A percentile compares a stretch with the other conserved stretches of the same genome.
Conservation (phyloP, 2,113 vertebrate genomes). For the Strigops habroptila region DNA sequence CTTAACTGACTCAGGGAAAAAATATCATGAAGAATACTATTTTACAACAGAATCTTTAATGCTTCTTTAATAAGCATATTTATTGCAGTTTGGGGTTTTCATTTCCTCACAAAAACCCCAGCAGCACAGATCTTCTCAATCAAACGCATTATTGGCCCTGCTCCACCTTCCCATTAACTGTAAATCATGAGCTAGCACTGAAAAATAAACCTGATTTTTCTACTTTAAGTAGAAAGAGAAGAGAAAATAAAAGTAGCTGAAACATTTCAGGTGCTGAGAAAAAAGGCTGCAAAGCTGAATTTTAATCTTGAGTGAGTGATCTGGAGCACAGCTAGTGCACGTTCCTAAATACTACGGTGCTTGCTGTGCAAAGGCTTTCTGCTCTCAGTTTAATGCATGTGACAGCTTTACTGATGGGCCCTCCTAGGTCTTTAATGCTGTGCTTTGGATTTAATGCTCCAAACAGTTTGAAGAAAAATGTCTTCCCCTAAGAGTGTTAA, state of each 20-base stretch:
- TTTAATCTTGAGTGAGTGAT: not conserved
- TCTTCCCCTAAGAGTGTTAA: not conserved
- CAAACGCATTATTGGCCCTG: not conserved
- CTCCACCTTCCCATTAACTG: constrained; percentile 15
- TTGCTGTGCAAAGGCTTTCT: constrained; percentile 39
- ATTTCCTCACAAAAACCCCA: not conserved
- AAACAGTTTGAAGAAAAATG: constrained; percentile 7
- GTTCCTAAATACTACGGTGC: not conserved
- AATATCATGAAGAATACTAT: not conserved
- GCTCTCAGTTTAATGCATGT: not conserved
- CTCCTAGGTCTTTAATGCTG: constrained; percentile 13
- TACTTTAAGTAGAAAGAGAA: constrained; percentile 7
- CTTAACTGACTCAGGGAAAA: not conserved
- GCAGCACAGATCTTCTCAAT: not conserved
- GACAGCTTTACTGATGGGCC: constrained; percentile 2
- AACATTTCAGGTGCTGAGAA: constrained; percentile 6
- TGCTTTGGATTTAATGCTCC: constrained; percentile 13
- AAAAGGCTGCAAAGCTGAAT: not conserved
- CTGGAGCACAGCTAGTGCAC: not conserved
- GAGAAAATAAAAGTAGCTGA: not conserved
- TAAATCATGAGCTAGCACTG: not conserved
- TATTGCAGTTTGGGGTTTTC: not conserved
- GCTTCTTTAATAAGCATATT: constrained; percentile 20
- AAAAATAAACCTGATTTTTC: not conserved
- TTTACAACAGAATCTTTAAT: not conserved